Evolutionary conservation across 2,113 vertebrate species (phyloP).

Genomic region (Mirounga angustirostris): DNA sequence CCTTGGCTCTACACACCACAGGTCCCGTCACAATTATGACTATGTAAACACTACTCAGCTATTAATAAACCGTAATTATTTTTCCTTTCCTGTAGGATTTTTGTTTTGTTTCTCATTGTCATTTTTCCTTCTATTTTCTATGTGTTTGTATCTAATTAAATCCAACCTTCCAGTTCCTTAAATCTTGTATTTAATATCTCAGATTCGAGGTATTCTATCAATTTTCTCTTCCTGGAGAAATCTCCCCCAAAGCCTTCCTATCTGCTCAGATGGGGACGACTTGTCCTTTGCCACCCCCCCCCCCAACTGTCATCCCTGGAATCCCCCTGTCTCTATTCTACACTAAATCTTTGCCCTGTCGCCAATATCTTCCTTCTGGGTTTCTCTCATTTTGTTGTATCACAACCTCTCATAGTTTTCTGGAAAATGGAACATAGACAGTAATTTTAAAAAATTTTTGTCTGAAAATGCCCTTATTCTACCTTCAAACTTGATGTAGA

Average conservation of each 20-base stretch:
- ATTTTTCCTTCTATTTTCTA: not conserved
- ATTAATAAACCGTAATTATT: not conserved
- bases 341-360: not conserved
- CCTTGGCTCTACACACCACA: fast-evolving
- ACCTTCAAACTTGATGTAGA: not conserved
- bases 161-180: not conserved
- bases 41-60: not conserved
- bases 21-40: not conserved
- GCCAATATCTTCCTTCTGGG: not conserved
- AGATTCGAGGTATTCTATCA: not conserved
- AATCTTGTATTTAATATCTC: not conserved
- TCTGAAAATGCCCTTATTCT: not conserved
- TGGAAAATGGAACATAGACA: not conserved
- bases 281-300: not conserved
- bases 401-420: not conserved
- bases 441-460: not conserved
- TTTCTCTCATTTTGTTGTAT: not conserved
- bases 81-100: not conserved
- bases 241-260: not conserved
- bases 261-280: not conserved
- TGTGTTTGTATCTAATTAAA: not conserved
- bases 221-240: not conserved
- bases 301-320: not conserved
- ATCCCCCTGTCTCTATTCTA: not conserved
- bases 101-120: not conserved